A percentile compares a stretch with the other conserved stretches of the same genome.
Evolutionary conservation across 2,888 invertebrate genomes (phyloP).

Genomic region (Mimas tiliae): DNA sequence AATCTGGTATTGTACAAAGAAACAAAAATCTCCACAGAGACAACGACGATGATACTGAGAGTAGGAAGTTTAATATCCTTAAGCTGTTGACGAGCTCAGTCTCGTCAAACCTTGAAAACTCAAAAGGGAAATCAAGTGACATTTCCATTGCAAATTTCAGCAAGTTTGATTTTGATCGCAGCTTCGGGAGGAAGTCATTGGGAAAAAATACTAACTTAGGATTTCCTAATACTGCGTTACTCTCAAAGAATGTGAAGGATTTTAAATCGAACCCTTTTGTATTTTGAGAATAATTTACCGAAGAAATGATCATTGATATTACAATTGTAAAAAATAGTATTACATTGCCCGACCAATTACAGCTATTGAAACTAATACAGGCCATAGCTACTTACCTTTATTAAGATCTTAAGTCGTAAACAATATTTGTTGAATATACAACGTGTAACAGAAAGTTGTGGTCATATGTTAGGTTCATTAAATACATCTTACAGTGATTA

Average conservation of each 20-base stretch:
- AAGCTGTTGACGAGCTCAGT: conserved; percentile 61
- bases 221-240: conserved; percentile 33
- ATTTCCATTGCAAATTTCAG: conserved; percentile 69
- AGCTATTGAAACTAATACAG: too few relatives aligned
- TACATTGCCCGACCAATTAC: too few relatives aligned
- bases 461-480: too few relatives aligned
- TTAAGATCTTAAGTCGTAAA: too few relatives aligned
- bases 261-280: neutral
- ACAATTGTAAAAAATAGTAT: neutral
- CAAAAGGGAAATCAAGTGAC: conserved; percentile 72
- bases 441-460: too few relatives aligned
- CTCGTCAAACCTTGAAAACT: conserved; percentile 62
- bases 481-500: too few relatives aligned
- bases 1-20: conserved; percentile 27
- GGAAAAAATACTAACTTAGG: conserved; percentile 48
- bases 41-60: conserved; percentile 45
- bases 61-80: conserved; percentile 63
- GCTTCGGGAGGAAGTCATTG: conserved; percentile 54
- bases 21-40: conserved; percentile 36
- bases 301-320: neutral
- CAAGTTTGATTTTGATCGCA: conserved; percentile 70
- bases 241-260: conserved; percentile 34
- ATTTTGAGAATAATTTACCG: neutral
- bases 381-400: too few relatives aligned
- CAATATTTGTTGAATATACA: too few relatives aligned